A percentile compares a stretch with the other conserved stretches of the same genome.
These are phyloP conservation scores for Pogonomyrmex californicus DNA, from an alignment of 1,140 invertebrate species.

Conservation along the genomic window DNA sequence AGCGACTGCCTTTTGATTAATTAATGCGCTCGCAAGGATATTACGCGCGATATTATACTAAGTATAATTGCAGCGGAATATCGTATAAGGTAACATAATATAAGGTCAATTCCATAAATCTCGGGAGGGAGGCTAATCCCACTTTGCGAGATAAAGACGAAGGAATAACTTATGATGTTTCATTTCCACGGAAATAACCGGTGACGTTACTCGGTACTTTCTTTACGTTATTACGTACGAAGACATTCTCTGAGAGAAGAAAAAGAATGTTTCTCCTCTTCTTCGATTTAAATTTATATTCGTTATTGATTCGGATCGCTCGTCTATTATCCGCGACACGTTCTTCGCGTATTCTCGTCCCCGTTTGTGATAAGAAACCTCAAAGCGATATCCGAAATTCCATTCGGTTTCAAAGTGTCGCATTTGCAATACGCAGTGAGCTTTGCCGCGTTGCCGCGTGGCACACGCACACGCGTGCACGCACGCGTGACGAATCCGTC, in stretches of 20 bases:
- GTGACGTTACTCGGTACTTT: not conserved
- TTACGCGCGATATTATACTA: not conserved
- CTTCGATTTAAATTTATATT: not conserved
- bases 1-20: constrained; percentile 25
- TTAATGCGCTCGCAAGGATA: not conserved
- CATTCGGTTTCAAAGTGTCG: constrained; percentile 67
- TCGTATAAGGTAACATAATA: constrained; percentile 16
- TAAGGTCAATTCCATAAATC: constrained; percentile 17
- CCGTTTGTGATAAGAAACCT: constrained; percentile 69
- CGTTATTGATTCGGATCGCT: not conserved
- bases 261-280: not conserved
- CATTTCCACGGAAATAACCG: not conserved
- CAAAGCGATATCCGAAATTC: constrained; percentile 71
- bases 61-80: not conserved
- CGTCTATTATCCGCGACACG: constrained; percentile 22
- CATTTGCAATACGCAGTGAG: constrained; percentile 66
- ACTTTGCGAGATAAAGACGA: constrained; percentile 3
- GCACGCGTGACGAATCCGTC: constrained; percentile 39
- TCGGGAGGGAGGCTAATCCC: not conserved
- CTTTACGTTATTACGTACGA: not conserved
- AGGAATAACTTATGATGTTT: constrained; percentile 2
- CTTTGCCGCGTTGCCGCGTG: constrained; percentile 36
- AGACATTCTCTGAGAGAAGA: not conserved
- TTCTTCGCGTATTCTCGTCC: constrained; percentile 64
- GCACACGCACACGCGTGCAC: not conserved